These are phyloP conservation scores for Drosophila niveifrons DNA, from an alignment of 2,888 invertebrate genomes.

Conservation along the genomic window DNA sequence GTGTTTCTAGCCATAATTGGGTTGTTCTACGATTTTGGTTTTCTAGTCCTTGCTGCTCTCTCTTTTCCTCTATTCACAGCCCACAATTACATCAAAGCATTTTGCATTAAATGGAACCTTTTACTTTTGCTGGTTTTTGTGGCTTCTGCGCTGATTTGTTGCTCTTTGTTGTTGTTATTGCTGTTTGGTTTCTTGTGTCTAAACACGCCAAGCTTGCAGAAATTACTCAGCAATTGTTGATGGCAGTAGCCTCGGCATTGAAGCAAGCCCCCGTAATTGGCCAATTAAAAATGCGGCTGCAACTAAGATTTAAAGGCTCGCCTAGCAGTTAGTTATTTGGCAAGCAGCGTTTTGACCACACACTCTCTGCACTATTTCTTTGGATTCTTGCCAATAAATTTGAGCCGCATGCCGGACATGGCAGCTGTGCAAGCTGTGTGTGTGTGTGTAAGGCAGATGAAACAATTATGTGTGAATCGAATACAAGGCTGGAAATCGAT, in stretches of 20 bases:
- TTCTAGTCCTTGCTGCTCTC: slow-evolving; percentile 22
- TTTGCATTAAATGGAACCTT: slow-evolving; percentile 72
- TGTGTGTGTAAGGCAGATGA: slow-evolving; percentile 1
- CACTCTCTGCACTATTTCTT: slow-evolving; percentile 11
- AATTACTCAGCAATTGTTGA: slow-evolving; percentile 65
- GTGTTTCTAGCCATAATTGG: slow-evolving; percentile 69
- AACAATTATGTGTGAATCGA: slow-evolving; percentile 15
- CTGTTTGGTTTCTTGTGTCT: slow-evolving; percentile 55
- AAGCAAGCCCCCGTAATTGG: slow-evolving; percentile 61
- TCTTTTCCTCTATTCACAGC: slow-evolving; percentile 30
- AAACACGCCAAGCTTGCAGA: slow-evolving; percentile 65
- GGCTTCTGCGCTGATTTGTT: slow-evolving; percentile 35
- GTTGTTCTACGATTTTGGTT: slow-evolving; percentile 43
- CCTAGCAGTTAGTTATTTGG: slow-evolving; percentile 29
- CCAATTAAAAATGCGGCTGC: slow-evolving; percentile 67
- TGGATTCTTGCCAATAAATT: slow-evolving; percentile 46
- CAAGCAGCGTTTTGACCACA: slow-evolving; percentile 21
- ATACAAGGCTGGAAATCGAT: slow-evolving; percentile 16
- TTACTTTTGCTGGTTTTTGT: slow-evolving; percentile 50
- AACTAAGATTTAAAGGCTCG: slow-evolving; percentile 31
- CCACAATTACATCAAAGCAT: slow-evolving; percentile 81
- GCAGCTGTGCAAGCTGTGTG: slow-evolving; percentile 3
- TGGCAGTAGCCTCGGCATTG: slow-evolving; percentile 24
- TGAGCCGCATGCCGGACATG: slow-evolving; percentile 21
- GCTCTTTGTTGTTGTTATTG: slow-evolving; percentile 25